Percentiles rank a stretch among this genome's conserved stretches.
These are phyloP conservation scores for Eristalinus aeneus DNA, from an alignment of 2,888 invertebrate species.

Conservation along the genomic window DNA sequence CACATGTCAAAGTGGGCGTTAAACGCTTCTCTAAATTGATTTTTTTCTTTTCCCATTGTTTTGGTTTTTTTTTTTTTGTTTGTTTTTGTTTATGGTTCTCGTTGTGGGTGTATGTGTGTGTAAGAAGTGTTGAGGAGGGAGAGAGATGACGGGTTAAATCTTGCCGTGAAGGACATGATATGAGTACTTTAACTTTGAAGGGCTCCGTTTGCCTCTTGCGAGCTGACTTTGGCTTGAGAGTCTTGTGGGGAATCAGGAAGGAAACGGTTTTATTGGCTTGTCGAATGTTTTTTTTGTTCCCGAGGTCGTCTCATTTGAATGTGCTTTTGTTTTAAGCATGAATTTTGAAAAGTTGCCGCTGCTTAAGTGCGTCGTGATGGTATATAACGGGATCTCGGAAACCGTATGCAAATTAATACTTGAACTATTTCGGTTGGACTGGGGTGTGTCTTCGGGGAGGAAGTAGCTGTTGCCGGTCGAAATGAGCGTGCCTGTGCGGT, in stretches of 20 bases:
- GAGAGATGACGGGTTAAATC: background rate
- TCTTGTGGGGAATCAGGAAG: background rate
- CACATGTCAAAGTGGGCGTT: slow-evolving; percentile 23
- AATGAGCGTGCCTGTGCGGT: background rate
- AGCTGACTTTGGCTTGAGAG: background rate
- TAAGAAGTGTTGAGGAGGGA: background rate
- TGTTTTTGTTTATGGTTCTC: background rate
- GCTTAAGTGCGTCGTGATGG: background rate
- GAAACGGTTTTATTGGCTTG: background rate
- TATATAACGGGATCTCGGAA: background rate
- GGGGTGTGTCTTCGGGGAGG: background rate
- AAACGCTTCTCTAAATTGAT: slow-evolving; percentile 38
- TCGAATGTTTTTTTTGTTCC: background rate
- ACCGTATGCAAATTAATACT: background rate
- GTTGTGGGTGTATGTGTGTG: background rate
- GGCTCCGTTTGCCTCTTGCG: background rate
- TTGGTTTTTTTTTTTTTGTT: background rate
- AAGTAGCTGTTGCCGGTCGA: background rate
- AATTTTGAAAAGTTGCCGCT: background rate
- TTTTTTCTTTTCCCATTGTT: background rate
- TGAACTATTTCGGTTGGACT: background rate
- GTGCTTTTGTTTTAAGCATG: background rate
- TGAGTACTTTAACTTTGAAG: background rate
- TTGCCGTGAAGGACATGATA: background rate
- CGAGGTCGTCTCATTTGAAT: background rate